A percentile compares a stretch with the other conserved stretches of the same genome.
phyloP scores from a whole-genome alignment of 2,888 invertebrate genomes.

The Oxycera nigricornis region DNA sequence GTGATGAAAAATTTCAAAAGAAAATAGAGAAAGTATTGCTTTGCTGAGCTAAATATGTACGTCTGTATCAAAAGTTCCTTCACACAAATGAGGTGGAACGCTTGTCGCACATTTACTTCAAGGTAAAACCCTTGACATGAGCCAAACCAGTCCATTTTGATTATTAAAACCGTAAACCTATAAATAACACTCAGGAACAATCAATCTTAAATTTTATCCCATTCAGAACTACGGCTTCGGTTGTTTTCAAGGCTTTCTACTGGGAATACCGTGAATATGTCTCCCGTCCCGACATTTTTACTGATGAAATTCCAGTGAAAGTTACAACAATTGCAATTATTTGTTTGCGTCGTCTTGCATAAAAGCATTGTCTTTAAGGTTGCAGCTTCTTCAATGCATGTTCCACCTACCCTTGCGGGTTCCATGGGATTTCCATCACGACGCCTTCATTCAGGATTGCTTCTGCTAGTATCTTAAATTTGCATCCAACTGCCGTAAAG shows the following conservation, averaged over 20 bases:
- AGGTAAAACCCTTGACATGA: no score
- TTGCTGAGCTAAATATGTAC: no score
- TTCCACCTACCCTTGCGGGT: no score
- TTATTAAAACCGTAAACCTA: not conserved
- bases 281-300: not conserved
- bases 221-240: not conserved
- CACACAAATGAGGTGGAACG: no score
- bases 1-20: no score
- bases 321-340: not conserved
- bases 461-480: constrained; percentile 37
- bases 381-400: no score
- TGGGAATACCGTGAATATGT: not conserved
- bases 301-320: not conserved
- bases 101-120: no score
- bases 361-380: constrained; percentile 6
- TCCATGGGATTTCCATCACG: no score
- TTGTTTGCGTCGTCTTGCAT: not conserved
- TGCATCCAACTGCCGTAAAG: constrained; percentile 43
- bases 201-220: not conserved
- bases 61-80: no score
- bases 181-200: not conserved
- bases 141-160: not conserved
- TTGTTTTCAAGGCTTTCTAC: not conserved
- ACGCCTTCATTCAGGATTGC: not conserved
- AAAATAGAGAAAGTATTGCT: no score